Evolutionary conservation across 2,113 vertebrate genomes (phyloP).

Genomic region (Hemiscyllium ocellatum): DNA sequence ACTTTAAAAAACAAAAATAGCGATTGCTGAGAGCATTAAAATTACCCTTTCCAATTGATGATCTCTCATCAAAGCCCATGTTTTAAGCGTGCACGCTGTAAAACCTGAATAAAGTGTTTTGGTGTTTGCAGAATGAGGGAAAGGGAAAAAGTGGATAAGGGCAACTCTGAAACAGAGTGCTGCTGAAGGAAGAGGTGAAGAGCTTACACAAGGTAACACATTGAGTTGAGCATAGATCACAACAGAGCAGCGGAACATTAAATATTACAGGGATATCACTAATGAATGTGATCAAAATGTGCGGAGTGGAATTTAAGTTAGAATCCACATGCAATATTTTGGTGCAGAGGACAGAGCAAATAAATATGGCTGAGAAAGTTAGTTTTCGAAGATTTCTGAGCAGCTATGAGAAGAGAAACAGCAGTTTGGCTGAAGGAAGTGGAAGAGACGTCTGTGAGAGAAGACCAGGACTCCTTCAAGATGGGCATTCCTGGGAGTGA

Average conservation of each 20-base stretch:
- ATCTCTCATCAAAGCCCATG: neutral
- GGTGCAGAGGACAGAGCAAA: neutral
- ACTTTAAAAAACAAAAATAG: neutral
- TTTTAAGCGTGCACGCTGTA: neutral
- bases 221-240: neutral
- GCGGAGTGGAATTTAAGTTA: neutral
- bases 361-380: neutral
- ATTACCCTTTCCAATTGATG: neutral
- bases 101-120: neutral
- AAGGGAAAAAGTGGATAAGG: neutral
- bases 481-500: neutral
- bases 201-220: neutral
- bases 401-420: neutral
- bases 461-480: neutral
- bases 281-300: neutral
- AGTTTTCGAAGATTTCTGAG: neutral
- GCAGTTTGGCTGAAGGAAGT: neutral
- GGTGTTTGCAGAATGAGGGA: neutral
- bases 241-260: neutral
- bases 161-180: neutral
- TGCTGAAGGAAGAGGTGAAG: neutral
- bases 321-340: neutral
- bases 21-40: no score
- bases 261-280: neutral
- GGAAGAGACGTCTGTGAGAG: no score